A percentile compares a stretch with the other conserved stretches of the same genome.
Conservation (phyloP, 1,140 invertebrate genomes). For the Archegozetes longisetosus region DNA sequence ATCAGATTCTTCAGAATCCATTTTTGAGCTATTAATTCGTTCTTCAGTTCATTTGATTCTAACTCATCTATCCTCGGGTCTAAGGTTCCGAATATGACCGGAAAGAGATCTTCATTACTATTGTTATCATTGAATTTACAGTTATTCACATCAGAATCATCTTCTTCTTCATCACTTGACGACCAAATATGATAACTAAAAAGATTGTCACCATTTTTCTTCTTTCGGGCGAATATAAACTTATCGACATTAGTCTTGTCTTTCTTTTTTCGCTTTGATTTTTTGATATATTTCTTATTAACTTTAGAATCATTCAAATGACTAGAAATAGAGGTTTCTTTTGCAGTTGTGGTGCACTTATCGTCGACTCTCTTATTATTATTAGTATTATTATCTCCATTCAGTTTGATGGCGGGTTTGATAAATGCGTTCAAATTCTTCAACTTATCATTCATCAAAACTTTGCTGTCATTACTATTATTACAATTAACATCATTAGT, state of each 20-base stretch:
- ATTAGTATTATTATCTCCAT: not conserved
- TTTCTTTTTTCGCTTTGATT: not conserved
- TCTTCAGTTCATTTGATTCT: constrained; percentile 5
- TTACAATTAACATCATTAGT: too few relatives aligned
- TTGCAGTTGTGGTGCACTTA: not conserved
- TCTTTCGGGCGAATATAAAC: not conserved
- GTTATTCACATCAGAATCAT: not conserved
- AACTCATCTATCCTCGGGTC: not conserved
- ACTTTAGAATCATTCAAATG: not conserved
- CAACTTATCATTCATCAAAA: not conserved
- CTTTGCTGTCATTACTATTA: too few relatives aligned
- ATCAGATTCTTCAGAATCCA: constrained; percentile 5
- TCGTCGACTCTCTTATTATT: not conserved
- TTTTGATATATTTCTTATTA: not conserved
- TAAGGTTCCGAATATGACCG: not conserved
- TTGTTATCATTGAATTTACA: not conserved
- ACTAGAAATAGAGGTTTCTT: not conserved
- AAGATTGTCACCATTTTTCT: not conserved
- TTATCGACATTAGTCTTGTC: not conserved
- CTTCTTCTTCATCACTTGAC: not conserved
- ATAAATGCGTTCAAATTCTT: not conserved
- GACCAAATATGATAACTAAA: not conserved
- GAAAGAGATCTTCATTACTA: not conserved
- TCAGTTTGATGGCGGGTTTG: not conserved
- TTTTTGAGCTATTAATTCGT: constrained; percentile 9